Evolutionary conservation across 1,140 invertebrate genomes (phyloP).

Genomic region (Rhyzopertha dominica): DNA sequence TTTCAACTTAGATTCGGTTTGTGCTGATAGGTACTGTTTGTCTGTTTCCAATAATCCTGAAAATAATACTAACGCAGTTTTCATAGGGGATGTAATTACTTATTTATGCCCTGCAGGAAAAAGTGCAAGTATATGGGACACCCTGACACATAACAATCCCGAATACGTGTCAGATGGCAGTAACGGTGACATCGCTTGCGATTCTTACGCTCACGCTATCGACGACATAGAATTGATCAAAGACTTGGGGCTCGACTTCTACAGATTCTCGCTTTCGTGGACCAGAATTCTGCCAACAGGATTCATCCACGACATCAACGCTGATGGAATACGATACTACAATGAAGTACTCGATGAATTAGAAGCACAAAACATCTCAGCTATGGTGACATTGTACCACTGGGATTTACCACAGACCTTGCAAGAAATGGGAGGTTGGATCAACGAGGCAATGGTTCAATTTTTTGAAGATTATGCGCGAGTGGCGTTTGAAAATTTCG

Average conservation of each 20-base stretch:
- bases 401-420: constrained; percentile 64
- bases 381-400: constrained; percentile 66
- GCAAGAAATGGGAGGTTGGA: constrained; percentile 61
- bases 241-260: constrained; percentile 46
- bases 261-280: constrained; percentile 59
- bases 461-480: constrained; percentile 47
- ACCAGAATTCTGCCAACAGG: constrained; percentile 53
- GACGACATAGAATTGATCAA: constrained; percentile 50
- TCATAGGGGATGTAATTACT: too few species aligned
- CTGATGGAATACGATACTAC: constrained; percentile 54
- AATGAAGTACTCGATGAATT: constrained; percentile 53
- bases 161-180: constrained; percentile 48
- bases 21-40: too few species aligned
- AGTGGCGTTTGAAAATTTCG: constrained; percentile 23
- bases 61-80: too few species aligned
- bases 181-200: constrained; percentile 53
- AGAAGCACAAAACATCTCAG: constrained; percentile 49
- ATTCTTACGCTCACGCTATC: constrained; percentile 55
- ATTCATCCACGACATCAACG: constrained; percentile 48
- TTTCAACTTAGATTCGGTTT: too few species aligned
- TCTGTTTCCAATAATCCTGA: too few species aligned
- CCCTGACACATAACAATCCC: constrained; percentile 49
- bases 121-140: constrained; percentile 55
- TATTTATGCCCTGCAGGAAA: too few species aligned
- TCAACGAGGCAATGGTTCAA: constrained; percentile 54